Base-by-base conservation (phyloP, 2,113 vertebrate species). In the Arenaria interpres region DNA sequence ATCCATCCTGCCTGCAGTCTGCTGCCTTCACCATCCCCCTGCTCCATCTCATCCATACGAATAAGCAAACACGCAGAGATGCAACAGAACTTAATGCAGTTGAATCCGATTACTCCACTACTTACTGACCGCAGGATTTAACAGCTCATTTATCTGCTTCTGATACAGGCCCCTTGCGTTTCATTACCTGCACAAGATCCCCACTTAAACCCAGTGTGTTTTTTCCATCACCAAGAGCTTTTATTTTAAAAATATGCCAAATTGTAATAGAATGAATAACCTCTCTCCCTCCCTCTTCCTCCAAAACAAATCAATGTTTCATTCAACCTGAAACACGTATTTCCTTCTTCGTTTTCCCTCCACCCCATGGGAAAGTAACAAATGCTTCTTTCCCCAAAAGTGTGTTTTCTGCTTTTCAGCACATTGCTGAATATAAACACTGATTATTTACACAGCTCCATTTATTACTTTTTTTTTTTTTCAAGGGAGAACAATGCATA, bases 261-360 rank as follows among this genome's bases (percentile, higher is more conserved):
- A 87, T 54, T 33, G 57, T 35, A 80, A 50, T 5, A 69, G 63
- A 77, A 96, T 10, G 59, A 63, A 80, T 92, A 81, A 63, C 79
- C 54, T 86, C 68, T 50, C 51, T 62, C 72, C 54, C 56, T 62
- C 37, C 15, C 23, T 18, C 81, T 60, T 79, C 67, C 64, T 74
- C 48, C 86, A 10, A 72, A 96, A 79, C 82, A 92, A 93, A 92
- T 95, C 91, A 76, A 90, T 95, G 83, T 45, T 95, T 83, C 91
- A 79, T 92, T 86, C 95, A 86, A 88, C 88, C 90, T 54, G 79
- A 94, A 94, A 88, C 83, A 41, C 15, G 17, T 57, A 92, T 83
- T 90, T 94, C 90, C 92, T 83, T 25, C 50, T 77, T 73, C 14
- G 2, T 80, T 95, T 86, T 92, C 53, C 50, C n/a, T 89, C 45